Evolutionary conservation across 2,113 vertebrate species (phyloP), one percentile per base, ranked within the genome.

Genomic region (Phalacrocorax pelagicus): DNA sequence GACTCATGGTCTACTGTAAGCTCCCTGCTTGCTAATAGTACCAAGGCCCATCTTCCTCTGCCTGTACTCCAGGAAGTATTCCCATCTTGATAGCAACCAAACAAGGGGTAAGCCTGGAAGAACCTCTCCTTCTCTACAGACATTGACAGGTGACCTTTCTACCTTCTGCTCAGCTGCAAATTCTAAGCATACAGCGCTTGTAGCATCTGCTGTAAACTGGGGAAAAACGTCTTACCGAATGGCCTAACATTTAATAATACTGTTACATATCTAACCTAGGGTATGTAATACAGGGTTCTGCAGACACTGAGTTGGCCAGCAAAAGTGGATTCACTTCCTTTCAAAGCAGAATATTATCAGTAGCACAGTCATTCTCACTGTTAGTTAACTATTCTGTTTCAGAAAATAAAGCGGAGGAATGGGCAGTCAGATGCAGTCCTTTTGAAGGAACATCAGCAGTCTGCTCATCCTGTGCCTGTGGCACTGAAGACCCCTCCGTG

Each of bases 371-470:
- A 13, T 62, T 29, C 36, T 72, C 5, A 10, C 70, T 73, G 30
- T 73, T 52, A 32, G 24, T 49, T 49, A 72, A 86, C 24, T 77
- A 0, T 46, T 79, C 62, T 93, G 36, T 85, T 97, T 69, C 98
- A 99, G 99, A 99, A 99, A 98, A 98, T 99, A 85, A 98, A 98
- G 71, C 94, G 81, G 30, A 98, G 97, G 21, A 98, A 97, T 2
- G 95, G 97, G 72, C 96, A 98, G 88, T 49, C 98, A 90, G 74
- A 97, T 97, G 88, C 79, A 83, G 13, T 97, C 95, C 55, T 96
- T 34, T 96, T 95, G 88, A 98, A 98, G 96, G 98, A 98, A 17
- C 95, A 92, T 58, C 94, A 98, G 40, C 97, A 87, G 85, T 67
- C 96, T 62, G 87, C 88, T 86, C 97, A 6, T 47, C 98, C 98